Evolutionary conservation across 2,888 invertebrate genomes (phyloP), one percentile per base, ranked within the genome.

Genomic region (Phania funesta): DNA sequence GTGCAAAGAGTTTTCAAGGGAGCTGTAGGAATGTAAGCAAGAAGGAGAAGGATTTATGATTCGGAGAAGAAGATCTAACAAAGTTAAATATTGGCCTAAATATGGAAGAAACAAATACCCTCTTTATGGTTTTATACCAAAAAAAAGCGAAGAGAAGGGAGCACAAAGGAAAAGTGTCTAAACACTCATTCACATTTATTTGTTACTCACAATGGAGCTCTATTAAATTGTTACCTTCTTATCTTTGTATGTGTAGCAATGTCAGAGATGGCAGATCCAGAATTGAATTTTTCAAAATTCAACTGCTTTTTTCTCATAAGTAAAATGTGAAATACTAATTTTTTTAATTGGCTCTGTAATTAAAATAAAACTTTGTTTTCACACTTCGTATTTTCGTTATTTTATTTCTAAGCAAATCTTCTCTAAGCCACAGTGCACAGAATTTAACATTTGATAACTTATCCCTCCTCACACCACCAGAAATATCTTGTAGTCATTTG

Each of bases 51-150:
- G 60, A 81, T 76, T 76, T 76, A 81, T 81, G 76, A 52, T 65
- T 71, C 67, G 80, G 71, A 81, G 76, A 81, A 76, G 76, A 76
- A 62, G 73, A 46, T 60, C 52, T 60, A 71, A 48, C 60, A 81
- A 67, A 76, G 60, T 76, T 76, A 71, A 81, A 81, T 76, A 81
- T 81, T 81, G 76, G 80, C 65, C 80, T 60, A 76, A 60, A 67
- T 52, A 60, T 13, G 18, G 44, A 70, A 48, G 24, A 16, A 16
- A 62, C 24, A 64, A 6, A 4, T 7, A 46, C 9, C 29, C 11
- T 56, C 9, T 41, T 24, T 6, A 22, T 41, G n/a, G 3, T 46
- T 11, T 11, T 22, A 46, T 46, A 20, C 46, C 18, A 20, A 7
- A n/a, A 58, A 58, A 0, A 22, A 26, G 29, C 20, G 29, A 46